Evolutionary conservation across 2,797 vertebrate species (phyloP).

Genomic region (Potorous gilbertii): DNA sequence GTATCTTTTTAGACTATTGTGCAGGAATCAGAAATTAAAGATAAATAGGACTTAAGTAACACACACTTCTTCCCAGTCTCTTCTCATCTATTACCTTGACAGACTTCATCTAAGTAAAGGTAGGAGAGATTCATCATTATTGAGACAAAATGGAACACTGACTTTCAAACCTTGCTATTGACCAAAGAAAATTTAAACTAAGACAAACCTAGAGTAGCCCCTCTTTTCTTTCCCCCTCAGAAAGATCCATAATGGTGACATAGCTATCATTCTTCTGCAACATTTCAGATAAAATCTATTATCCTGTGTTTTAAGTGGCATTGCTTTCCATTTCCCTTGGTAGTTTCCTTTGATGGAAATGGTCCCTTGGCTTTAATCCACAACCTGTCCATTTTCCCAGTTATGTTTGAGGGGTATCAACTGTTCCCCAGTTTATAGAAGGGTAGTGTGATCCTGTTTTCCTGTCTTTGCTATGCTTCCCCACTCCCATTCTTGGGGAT

Average conservation of each 20-base stretch:
- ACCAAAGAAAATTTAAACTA: slow-evolving; percentile 24
- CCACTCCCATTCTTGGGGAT: neutral
- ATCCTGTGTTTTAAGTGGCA: slow-evolving; percentile 13
- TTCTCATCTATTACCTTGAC: slow-evolving; percentile 22
- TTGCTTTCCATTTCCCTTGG: slow-evolving; percentile 24
- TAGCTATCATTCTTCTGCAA: slow-evolving; percentile 32
- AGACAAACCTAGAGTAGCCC: slow-evolving; percentile 31
- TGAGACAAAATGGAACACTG: slow-evolving; percentile 47
- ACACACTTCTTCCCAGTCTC: neutral
- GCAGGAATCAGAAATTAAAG: slow-evolving; percentile 15
- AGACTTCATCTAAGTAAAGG: slow-evolving; percentile 30
- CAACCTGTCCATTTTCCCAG: neutral
- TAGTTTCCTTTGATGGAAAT: neutral
- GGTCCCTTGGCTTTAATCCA: neutral
- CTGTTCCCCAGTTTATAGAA: neutral
- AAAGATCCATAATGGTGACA: slow-evolving; percentile 36
- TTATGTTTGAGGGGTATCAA: neutral
- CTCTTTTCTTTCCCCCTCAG: neutral
- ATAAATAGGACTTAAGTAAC: neutral
- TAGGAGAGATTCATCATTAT: slow-evolving; percentile 42
- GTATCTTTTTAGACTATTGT: slow-evolving; percentile 11
- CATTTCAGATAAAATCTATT: slow-evolving; percentile 24
- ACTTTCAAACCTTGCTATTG: slow-evolving; percentile 31
- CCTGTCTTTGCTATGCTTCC: neutral
- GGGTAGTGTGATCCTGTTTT: neutral